Conservation (phyloP, 1,140 invertebrate genomes). For the Drosophila sechellia region DNA sequence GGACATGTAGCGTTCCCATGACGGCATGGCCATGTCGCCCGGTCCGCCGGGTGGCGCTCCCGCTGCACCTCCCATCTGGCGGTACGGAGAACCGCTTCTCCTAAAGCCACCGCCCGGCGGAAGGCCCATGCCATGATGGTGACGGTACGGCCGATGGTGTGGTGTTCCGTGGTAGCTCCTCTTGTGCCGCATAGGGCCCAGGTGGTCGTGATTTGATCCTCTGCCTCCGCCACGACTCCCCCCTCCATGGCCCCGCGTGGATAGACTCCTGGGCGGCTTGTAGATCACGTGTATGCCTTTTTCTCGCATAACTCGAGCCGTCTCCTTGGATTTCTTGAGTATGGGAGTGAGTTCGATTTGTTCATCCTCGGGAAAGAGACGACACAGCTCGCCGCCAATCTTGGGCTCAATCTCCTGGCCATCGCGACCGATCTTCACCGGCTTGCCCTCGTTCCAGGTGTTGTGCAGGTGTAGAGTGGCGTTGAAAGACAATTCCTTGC, state of each 20-base stretch:
- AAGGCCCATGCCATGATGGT: slow-evolving; percentile 63
- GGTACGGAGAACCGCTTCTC: slow-evolving; percentile 86
- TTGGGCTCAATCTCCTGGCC: slow-evolving; percentile 98
- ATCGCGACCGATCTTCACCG: slow-evolving; percentile 99
- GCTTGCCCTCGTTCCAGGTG: slow-evolving; percentile 99
- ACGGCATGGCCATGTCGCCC: slow-evolving; percentile 85
- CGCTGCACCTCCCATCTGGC: slow-evolving; percentile 84
- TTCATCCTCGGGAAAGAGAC: slow-evolving; percentile 97
- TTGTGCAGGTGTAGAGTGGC: slow-evolving; percentile 97
- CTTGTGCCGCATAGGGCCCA: slow-evolving; percentile 76
- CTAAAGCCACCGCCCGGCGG: slow-evolving; percentile 85
- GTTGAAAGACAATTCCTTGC: slow-evolving; percentile 96
- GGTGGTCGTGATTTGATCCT: slow-evolving; percentile 49
- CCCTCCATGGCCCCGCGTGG: slow-evolving; percentile 84
- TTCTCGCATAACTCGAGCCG: slow-evolving; percentile 87
- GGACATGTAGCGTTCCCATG: slow-evolving; percentile 84
- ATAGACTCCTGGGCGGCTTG: slow-evolving; percentile 85
- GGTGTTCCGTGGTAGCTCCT: slow-evolving; percentile 73
- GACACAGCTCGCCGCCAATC: slow-evolving; percentile 97
- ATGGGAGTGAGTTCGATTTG: slow-evolving; percentile 96
- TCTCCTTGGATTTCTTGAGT: slow-evolving; percentile 94
- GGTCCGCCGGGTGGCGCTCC: slow-evolving; percentile 75
- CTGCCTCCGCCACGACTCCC: slow-evolving; percentile 83
- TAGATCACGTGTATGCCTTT: slow-evolving; percentile 85
- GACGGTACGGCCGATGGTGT: slow-evolving; percentile 77